These are phyloP conservation scores for Crocallis elinguaria DNA, from an alignment of 2,888 invertebrate genomes.

Conservation along the genomic window DNA sequence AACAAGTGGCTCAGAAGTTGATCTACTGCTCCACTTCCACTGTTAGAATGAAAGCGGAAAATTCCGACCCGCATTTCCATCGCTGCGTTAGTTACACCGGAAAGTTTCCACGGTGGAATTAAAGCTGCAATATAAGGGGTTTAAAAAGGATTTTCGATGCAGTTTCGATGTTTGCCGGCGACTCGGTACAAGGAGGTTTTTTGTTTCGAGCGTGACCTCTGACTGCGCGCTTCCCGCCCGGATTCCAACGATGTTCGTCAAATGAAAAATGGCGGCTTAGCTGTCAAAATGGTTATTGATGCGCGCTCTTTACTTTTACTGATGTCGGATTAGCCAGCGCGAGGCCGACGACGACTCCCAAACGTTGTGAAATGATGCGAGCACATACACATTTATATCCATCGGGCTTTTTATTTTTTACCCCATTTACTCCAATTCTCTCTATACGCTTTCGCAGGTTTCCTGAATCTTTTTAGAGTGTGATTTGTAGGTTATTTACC, in stretches of 20 bases:
- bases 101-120: slow-evolving; percentile 59
- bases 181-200: slow-evolving; percentile 61
- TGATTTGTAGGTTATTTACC: slow-evolving; percentile 30
- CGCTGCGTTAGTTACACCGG: slow-evolving; percentile 60
- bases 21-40: slow-evolving; percentile 64
- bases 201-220: slow-evolving; percentile 68
- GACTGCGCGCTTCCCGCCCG: slow-evolving; percentile 63
- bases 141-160: slow-evolving; percentile 59
- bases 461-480: slow-evolving; percentile 34
- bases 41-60: slow-evolving; percentile 56
- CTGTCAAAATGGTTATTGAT: slow-evolving; percentile 81
- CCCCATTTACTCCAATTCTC: slow-evolving; percentile 36
- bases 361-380: slow-evolving; percentile 29
- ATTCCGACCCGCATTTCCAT: slow-evolving; percentile 63
- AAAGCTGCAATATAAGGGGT: slow-evolving; percentile 69
- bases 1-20: slow-evolving; percentile 81
- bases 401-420: slow-evolving; percentile 30
- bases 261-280: slow-evolving; percentile 79
- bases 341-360: slow-evolving; percentile 32
- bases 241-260: slow-evolving; percentile 60
- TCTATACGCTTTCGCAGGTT: slow-evolving; percentile 20
- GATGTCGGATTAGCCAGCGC: slow-evolving; percentile 65
- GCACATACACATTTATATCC: slow-evolving; percentile 6
- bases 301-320: slow-evolving; percentile 68
- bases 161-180: slow-evolving; percentile 58